Evolutionary conservation across 1,140 invertebrate genomes (phyloP).

Genomic region (Saxidomus purpurata): DNA sequence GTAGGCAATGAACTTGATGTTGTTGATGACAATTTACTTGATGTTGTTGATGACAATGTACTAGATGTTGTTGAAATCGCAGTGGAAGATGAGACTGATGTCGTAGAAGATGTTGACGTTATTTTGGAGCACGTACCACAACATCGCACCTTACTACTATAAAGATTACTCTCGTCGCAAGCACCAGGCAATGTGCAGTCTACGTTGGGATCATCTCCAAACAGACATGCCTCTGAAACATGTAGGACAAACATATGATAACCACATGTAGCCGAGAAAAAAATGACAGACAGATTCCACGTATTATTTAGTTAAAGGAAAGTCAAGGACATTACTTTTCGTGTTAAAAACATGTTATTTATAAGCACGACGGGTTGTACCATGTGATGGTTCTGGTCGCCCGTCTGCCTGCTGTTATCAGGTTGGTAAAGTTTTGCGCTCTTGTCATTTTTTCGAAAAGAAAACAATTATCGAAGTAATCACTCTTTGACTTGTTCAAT

Average conservation of each 20-base stretch:
- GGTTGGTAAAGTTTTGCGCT: too few species aligned
- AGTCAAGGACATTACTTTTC: too few species aligned
- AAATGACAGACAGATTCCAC: too few species aligned
- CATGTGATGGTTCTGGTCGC: too few species aligned
- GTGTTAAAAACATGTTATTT: too few species aligned
- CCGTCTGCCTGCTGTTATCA: too few species aligned
- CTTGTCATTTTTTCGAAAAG: too few species aligned
- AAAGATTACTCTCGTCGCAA: conserved; percentile 10
- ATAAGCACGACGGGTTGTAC: too few species aligned
- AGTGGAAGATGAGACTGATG: conserved; percentile 15
- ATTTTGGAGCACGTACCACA: conserved; percentile 36
- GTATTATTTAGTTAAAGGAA: too few species aligned
- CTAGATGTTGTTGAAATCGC: background rate
- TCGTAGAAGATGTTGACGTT: background rate
- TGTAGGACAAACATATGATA: conserved; percentile 16
- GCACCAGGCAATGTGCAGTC: conserved; percentile 7
- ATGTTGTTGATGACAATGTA: background rate
- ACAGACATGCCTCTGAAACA: conserved; percentile 35
- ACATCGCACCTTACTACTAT: conserved; percentile 49
- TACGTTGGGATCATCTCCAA: conserved; percentile 48
- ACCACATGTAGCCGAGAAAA: too few species aligned
- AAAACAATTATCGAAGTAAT: too few species aligned
- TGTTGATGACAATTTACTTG: conserved; percentile 1
- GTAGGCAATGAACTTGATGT: background rate
- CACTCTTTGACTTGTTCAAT: too few species aligned